Percentiles rank a stretch among this genome's conserved stretches.
Conservation (phyloP, 2,888 invertebrate genomes). For the Cordilura impudica region DNA sequence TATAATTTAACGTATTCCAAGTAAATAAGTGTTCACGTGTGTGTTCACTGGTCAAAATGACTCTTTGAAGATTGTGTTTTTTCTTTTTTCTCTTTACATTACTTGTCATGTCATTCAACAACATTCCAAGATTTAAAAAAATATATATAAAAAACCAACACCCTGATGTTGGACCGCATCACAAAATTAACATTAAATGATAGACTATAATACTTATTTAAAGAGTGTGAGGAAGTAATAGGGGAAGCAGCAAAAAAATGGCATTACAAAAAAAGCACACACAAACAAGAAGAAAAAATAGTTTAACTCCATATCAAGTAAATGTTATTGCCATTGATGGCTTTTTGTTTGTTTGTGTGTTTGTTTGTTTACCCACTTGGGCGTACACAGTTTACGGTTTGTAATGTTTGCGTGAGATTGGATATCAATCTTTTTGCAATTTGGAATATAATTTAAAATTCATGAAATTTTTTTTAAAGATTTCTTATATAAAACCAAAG, state of each 20-base stretch:
- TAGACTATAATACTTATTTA: constrained; percentile 11
- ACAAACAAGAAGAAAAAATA: constrained; percentile 37
- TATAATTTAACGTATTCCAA: constrained; percentile 62
- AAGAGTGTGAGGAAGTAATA: constrained; percentile 30
- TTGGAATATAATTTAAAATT: constrained; percentile 75
- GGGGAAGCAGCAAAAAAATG: not conserved
- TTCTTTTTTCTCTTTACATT: constrained; percentile 1
- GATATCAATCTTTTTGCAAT: constrained; percentile 76
- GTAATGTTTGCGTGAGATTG: constrained; percentile 73
- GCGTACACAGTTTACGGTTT: constrained; percentile 33
- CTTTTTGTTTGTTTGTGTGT: constrained; percentile 1
- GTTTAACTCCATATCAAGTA: constrained; percentile 37
- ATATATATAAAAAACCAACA: constrained; percentile 25
- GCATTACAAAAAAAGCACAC: not conserved
- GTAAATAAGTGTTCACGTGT: constrained; percentile 5
- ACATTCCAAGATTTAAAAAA: constrained; percentile 37
- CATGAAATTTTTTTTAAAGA: constrained; percentile 73
- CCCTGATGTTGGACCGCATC: constrained; percentile 41
- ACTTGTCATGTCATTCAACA: constrained; percentile 44
- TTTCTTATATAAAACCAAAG: constrained; percentile 68
- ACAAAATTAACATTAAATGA: constrained; percentile 35
- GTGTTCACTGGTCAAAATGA: constrained; percentile 34
- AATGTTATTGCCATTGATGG: constrained; percentile 33
- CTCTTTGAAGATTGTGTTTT: constrained; percentile 25
- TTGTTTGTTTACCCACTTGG: constrained; percentile 20